These are phyloP conservation scores for Pristionchus japonicus DNA, from an alignment of 2,888 invertebrate species.

Conservation along the genomic window DNA sequence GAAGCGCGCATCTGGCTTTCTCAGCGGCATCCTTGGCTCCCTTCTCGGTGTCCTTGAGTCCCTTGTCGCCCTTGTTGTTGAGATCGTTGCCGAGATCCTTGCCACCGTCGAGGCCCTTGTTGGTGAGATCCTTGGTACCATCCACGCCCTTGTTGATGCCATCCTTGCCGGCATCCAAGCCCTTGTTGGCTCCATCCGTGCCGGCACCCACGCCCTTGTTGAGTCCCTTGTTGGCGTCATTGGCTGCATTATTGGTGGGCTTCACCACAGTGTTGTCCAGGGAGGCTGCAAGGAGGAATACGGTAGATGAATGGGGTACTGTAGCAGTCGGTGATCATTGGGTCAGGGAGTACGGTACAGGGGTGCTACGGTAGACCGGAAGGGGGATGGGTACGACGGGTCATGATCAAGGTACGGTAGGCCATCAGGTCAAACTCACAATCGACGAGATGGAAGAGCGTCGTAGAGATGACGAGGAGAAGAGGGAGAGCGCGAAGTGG, in stretches of 20 bases:
- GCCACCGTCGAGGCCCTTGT: neutral
- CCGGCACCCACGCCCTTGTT: neutral
- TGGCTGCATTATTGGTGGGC: neutral
- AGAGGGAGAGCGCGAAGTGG: conserved; percentile 11
- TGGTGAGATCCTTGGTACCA: neutral
- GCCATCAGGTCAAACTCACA: conserved; percentile 39
- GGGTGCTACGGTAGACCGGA: neutral
- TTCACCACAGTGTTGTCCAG: neutral
- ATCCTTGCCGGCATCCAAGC: neutral
- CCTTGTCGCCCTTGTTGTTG: neutral
- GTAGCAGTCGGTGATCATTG: too few species aligned
- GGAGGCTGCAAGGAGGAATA: neutral
- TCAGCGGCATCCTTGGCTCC: neutral
- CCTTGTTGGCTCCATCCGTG: neutral
- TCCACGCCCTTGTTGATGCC: neutral
- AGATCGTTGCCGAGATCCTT: neutral
- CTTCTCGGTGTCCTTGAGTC: neutral
- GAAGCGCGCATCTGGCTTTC: neutral
- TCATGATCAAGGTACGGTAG: too few species aligned
- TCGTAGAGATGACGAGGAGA: conserved; percentile 15
- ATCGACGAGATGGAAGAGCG: conserved; percentile 3
- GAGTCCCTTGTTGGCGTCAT: neutral
- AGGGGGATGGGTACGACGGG: neutral
- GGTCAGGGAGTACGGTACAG: neutral
- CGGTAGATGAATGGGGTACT: too few species aligned